Conservation (phyloP, 2,797 vertebrate species). For the Apogon talboti region DNA sequence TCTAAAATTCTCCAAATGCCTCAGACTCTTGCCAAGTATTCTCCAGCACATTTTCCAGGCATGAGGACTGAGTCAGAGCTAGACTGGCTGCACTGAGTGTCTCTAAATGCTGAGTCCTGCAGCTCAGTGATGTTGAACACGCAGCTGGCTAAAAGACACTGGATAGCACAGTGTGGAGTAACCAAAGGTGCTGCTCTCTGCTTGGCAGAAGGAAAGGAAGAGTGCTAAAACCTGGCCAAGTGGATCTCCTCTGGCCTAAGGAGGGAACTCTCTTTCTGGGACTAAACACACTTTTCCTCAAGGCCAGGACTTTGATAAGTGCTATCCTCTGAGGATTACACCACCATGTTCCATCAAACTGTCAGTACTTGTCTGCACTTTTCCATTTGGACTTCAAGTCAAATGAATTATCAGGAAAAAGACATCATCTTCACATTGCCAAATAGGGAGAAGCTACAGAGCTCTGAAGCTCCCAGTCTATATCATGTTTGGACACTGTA, state of each 20-base stretch:
- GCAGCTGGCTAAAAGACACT: conserved; percentile 79
- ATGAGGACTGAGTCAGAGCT: conserved; percentile 70
- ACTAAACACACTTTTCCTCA: conserved; percentile 75
- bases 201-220: conserved; percentile 60
- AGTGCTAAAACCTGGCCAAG: conserved; percentile 66
- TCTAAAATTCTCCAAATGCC: conserved; percentile 79
- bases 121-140: conserved; percentile 58
- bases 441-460: conserved; percentile 70
- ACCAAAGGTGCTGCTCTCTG: conserved; percentile 75
- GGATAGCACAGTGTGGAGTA: conserved; percentile 71
- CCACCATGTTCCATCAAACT: conserved; percentile 66
- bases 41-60: conserved; percentile 76
- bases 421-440: conserved; percentile 71
- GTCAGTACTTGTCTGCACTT: conserved; percentile 78
- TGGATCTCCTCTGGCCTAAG: conserved; percentile 63
- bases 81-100: conserved; percentile 63
- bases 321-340: conserved; percentile 74
- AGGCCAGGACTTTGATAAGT: conserved; percentile 71
- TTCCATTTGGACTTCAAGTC: conserved; percentile 79
- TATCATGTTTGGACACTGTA: conserved; percentile 85
- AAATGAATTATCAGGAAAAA: conserved; percentile 76
- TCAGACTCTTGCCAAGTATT: conserved; percentile 79
- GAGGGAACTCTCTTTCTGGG: conserved; percentile 65
- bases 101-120: conserved; percentile 54
- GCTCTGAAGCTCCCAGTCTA: conserved; percentile 67